Evolutionary conservation across 2,797 vertebrate species (phyloP), one percentile per base, ranked within the genome.

Genomic region (Crenuchus spilurus): DNA sequence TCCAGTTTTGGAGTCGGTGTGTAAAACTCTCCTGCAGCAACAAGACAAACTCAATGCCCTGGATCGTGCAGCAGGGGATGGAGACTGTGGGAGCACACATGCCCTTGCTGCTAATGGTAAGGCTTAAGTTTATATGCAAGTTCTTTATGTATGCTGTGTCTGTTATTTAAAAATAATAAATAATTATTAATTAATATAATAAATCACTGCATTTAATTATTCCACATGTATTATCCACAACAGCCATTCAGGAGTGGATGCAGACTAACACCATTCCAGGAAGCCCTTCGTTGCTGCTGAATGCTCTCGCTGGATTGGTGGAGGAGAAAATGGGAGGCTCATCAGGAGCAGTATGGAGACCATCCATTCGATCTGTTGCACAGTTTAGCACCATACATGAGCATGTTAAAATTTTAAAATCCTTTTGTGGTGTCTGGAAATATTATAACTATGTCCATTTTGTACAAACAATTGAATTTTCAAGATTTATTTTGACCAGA

Each of bases 301-400:
- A 84, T 0, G 75, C 85, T 16, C 75, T 99, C 16, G 93, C 95
- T 0, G 76, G 91, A 24, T 80, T 99, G 87, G 84, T 98, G 4
- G 90, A 97, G 87, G 95, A 97, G 77, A 93, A 90, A 78, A 99
- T 99, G 97, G 97, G 97, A 24, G 97, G 97, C 37, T 95, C 97
- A 3, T 99, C 96, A 0, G 97, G 97, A 5, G 96, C 94, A 18
- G 96, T 96, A 76, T 90, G 94, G 76, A 14, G 14, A 58, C 11
- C 13, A 35, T 66, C 33, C 18, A 26, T 13, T 67, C 70, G 7
- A 44, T n/a, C n/a, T n/a, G n/a, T n/a, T n/a, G n/a, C n/a, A n/a
- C n/a, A n/a, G n/a, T n/a, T n/a, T n/a, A n/a, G n/a, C n/a, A n/a
- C n/a, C n/a, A n/a, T n/a, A n/a, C n/a, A n/a, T n/a, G n/a, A n/a